Conservation (phyloP, 2,888 invertebrate species). For the Micoletzkya japonica region DNA sequence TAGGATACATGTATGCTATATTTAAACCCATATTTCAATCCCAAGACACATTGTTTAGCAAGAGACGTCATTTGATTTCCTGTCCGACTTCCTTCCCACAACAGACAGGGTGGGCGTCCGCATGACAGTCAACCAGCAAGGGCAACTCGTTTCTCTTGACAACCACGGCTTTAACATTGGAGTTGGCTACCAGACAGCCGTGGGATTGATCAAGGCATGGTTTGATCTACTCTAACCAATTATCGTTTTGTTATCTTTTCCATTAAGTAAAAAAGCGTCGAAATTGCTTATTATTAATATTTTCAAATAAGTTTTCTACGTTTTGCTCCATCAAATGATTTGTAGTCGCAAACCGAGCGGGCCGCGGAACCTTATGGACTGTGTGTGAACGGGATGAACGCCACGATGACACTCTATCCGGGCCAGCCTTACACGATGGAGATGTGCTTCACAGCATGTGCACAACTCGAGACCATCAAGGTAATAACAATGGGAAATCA, state of each 20-base stretch:
- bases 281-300: background rate
- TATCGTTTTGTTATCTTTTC: background rate
- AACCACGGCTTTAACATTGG: conserved; percentile 20
- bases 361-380: conserved; percentile 15
- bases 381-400: background rate
- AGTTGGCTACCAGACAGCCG: conserved; percentile 24
- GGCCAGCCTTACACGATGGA: conserved; percentile 18
- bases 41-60: conserved; percentile 6
- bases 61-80: background rate
- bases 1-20: background rate
- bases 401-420: background rate
- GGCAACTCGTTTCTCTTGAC: background rate
- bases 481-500: background rate
- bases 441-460: conserved; percentile 4
- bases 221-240: background rate
- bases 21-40: background rate
- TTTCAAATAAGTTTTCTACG: background rate
- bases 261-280: background rate
- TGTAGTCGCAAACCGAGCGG: conserved; percentile 14
- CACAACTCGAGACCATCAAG: conserved; percentile 10
- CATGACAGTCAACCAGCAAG: conserved; percentile 18
- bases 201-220: conserved; percentile 9
- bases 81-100: conserved; percentile 23
- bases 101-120: conserved; percentile 6
- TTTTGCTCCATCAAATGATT: background rate